Conservation (phyloP, 2,113 vertebrate species). For the Lepisosteus osseus region DNA sequence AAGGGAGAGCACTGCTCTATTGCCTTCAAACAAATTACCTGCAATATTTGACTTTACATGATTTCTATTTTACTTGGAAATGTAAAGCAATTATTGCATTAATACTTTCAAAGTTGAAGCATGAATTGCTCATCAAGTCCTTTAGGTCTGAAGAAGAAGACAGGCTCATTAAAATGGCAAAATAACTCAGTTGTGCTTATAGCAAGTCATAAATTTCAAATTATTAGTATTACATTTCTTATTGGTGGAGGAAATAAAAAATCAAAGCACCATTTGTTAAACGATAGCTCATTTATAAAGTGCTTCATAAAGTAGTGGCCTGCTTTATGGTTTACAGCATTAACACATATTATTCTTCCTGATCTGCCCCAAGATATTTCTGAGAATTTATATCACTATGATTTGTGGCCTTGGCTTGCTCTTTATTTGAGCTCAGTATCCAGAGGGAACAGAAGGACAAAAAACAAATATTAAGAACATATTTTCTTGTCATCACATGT, state of each 20-base stretch:
- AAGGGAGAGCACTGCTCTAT: too few species aligned
- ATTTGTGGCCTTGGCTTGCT: not conserved
- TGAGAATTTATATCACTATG: slow-evolving; percentile 2
- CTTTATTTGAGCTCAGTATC: not conserved
- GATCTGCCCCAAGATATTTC: slow-evolving; percentile 2
- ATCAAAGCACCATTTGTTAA: slow-evolving; percentile 1
- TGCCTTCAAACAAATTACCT: not conserved
- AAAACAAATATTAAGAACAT: not conserved
- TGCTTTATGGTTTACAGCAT: not conserved
- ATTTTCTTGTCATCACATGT: not conserved
- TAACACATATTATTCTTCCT: not conserved
- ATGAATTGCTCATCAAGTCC: not conserved
- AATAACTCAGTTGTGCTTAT: slow-evolving; percentile 1
- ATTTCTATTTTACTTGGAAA: not conserved
- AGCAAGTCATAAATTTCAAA: slow-evolving; percentile 14
- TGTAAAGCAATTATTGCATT: slow-evolving; percentile 2
- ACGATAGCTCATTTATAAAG: slow-evolving; percentile 9
- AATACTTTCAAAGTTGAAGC: not conserved
- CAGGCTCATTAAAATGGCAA: slow-evolving; percentile 3
- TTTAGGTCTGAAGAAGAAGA: slow-evolving; percentile 5
- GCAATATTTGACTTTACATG: not conserved
- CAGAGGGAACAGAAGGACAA: not conserved
- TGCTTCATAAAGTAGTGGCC: not conserved
- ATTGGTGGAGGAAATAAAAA: not conserved
- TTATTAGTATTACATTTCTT: slow-evolving; percentile 13